Base-by-base conservation (phyloP, 2,888 invertebrate species). In the Caenorhabditis plicata region DNA sequence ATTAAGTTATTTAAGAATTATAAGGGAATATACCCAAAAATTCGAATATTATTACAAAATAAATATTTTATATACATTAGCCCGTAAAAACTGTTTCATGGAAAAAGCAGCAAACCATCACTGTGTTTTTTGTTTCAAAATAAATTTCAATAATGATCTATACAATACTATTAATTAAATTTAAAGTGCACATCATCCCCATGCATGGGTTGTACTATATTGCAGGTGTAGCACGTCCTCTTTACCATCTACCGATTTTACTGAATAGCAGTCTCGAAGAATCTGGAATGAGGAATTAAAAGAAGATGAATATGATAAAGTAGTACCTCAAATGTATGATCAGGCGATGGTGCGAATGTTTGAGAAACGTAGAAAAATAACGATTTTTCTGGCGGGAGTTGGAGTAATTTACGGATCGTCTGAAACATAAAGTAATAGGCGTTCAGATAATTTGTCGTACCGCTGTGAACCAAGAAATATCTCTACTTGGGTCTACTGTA, bases 131-230 rank as follows among this genome's bases (percentile, higher is more conserved):
- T 23, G 8, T 23, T 40, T 22, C 7, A 40, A 23, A 23, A 23
- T 23, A 13, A 15, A 5, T 40, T 11, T 11, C 9, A 13, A 22
- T 40, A n/a, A 13, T 23, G 23, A 8, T 19, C 11, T 39, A 19
- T 39, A 22, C 23, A 39, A 27, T 26, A 27, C 26, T 23, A 25
- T 23, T 25, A 41, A 9, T n/a, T 4, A 39, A 20, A 43, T 43
- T 27, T 29, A 31, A 17, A 4, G 22, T 17, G 32, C 7, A 31
- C 22, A 4, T 64, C 32, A 71, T 32, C 71, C 71, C 64, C 62
- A 71, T 8, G 71, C 71, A 9, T 43, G 64, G 22, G 67, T 68
- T n/a, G 61, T 65, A 46, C 67, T 67, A 50, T 71, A 71, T 40
- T 71, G 65, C 8, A 71, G 45, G 4, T 65, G 58, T 8, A 71